These are phyloP conservation scores for Chaetophractus vellerosus DNA, from an alignment of 2,797 vertebrate species.

Conservation along the genomic window DNA sequence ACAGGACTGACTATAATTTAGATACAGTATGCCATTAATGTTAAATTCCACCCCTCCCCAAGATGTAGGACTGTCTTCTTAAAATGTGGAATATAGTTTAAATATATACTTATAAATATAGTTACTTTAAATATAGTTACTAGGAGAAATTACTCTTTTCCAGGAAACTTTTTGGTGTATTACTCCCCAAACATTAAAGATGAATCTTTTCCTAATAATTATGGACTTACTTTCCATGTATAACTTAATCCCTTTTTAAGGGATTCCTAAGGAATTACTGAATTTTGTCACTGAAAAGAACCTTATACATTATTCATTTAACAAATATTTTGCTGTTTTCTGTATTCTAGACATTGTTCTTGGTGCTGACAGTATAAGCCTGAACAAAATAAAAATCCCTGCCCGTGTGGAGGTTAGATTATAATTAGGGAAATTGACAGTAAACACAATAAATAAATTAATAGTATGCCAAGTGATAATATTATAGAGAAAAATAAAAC, in stretches of 20 bases:
- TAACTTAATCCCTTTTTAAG: constrained; percentile 5
- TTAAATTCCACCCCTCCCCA: constrained; percentile 66
- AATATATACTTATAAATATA: too few relatives aligned
- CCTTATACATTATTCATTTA: not conserved
- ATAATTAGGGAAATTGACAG: not conserved
- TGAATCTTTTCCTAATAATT: not conserved
- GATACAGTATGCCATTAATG: constrained; percentile 85
- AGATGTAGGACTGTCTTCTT: constrained; percentile 83
- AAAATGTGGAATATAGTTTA: constrained; percentile 91
- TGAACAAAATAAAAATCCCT: not conserved
- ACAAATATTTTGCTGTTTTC: not conserved
- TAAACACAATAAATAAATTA: not conserved
- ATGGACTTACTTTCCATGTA: not conserved
- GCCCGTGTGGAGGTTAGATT: not conserved
- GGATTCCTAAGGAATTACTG: not conserved
- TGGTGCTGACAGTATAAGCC: not conserved
- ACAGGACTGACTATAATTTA: constrained; percentile 84
- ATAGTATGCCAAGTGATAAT: not conserved
- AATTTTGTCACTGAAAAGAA: not conserved
- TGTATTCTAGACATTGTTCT: not conserved
- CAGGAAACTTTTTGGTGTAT: not conserved
- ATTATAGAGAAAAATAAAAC: not conserved
- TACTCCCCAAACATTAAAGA: not conserved
- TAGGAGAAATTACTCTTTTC: constrained; percentile 90
- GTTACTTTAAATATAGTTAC: constrained; percentile 88